Conservation (phyloP, 2,888 invertebrate genomes). For the Lathronympha strigana region DNA sequence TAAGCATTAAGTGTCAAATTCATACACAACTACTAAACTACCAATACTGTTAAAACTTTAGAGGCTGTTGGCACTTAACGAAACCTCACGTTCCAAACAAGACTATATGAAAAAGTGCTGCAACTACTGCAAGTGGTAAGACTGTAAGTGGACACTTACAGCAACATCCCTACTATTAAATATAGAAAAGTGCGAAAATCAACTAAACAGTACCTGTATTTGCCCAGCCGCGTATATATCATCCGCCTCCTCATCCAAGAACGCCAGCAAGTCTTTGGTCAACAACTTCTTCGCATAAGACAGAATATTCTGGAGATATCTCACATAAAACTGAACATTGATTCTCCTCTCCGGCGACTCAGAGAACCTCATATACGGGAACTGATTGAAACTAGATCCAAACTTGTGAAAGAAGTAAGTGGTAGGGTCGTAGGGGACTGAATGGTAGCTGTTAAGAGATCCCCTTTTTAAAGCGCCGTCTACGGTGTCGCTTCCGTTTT, state of each 20-base stretch:
- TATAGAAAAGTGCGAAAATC: neutral
- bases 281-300: conserved; percentile 92
- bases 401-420: conserved; percentile 96
- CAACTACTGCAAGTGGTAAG: too few relatives aligned
- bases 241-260: conserved; percentile 92
- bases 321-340: conserved; percentile 88
- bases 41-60: too few relatives aligned
- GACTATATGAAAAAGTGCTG: too few relatives aligned
- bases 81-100: too few relatives aligned
- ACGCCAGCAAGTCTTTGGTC: conserved; percentile 91
- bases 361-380: conserved; percentile 91
- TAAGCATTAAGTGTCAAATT: too few relatives aligned
- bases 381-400: conserved; percentile 96
- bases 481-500: conserved; percentile 68
- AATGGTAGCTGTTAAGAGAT: conserved; percentile 84
- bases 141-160: too few relatives aligned
- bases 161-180: too few relatives aligned
- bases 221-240: conserved; percentile 90
- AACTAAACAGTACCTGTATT: conserved; percentile 76
- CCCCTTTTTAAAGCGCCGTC: conserved; percentile 73
- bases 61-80: too few relatives aligned
- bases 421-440: conserved; percentile 90
- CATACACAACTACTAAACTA: too few relatives aligned
- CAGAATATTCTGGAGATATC: conserved; percentile 91
- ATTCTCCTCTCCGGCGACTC: conserved; percentile 88